Evolutionary conservation across 2,888 invertebrate species (phyloP).

Genomic region (Hedychridium roseum): DNA sequence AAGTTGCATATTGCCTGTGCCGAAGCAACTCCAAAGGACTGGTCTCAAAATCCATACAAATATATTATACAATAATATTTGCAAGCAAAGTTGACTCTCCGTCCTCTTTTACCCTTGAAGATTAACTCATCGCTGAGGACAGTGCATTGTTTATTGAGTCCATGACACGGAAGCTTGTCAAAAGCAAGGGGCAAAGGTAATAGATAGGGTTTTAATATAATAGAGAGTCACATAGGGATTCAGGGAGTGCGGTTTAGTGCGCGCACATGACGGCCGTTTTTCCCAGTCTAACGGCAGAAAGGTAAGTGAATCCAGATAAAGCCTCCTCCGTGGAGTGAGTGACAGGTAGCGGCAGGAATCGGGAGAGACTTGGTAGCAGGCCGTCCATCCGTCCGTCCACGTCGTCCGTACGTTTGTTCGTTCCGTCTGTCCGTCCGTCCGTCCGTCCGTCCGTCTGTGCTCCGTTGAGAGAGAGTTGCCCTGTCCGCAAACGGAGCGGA

Average conservation of each 20-base stretch:
- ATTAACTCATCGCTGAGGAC: no score
- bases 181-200: no score
- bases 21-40: no score
- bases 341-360: slow-evolving; percentile 45
- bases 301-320: slow-evolving; percentile 39
- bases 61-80: no score
- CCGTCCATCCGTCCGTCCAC: slow-evolving; percentile 44
- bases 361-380: slow-evolving; percentile 34
- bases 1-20: not conserved
- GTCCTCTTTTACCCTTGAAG: no score
- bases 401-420: slow-evolving; percentile 32
- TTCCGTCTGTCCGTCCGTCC: slow-evolving; percentile 41
- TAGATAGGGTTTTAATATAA: no score
- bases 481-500: slow-evolving; percentile 62
- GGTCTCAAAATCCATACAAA: no score
- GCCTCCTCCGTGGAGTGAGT: slow-evolving; percentile 38
- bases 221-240: no score
- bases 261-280: no score
- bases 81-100: not conserved
- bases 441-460: slow-evolving; percentile 36
- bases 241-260: no score
- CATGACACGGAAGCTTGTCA: no score
- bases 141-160: no score
- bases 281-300: slow-evolving; percentile 8
- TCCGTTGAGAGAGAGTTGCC: slow-evolving; percentile 33